Conservation (phyloP, 2,113 vertebrate genomes). For the Genyomyrus donnyi region DNA sequence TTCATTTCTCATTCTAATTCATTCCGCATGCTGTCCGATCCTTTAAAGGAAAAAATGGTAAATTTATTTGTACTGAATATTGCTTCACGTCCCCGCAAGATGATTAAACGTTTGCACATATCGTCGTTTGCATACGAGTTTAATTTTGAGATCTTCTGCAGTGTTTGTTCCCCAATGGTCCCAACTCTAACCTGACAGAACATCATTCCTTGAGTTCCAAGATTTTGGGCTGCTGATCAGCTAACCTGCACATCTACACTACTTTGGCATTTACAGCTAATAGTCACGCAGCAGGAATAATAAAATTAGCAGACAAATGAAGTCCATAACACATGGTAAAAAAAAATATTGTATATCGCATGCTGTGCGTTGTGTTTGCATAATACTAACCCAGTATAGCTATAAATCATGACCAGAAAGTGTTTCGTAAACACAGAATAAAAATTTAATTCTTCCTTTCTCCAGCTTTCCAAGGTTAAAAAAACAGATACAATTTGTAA, state of each 20-base stretch:
- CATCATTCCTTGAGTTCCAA: background rate
- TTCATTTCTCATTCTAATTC: constrained; percentile 30
- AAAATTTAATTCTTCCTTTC: background rate
- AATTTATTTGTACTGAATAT: constrained; percentile 42
- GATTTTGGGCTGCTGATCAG: background rate
- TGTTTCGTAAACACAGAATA: background rate
- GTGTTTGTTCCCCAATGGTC: background rate
- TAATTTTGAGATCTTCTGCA: constrained; percentile 29
- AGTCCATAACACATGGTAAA: background rate
- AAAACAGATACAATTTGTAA: background rate
- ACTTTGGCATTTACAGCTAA: background rate
- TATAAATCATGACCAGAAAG: background rate
- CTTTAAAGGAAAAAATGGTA: constrained; percentile 31
- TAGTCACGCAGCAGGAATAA: background rate
- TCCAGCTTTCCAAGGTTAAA: background rate
- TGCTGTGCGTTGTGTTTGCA: background rate
- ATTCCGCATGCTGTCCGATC: constrained; percentile 31
- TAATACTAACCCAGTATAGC: background rate
- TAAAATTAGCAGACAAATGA: background rate
- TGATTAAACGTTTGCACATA: constrained; percentile 51
- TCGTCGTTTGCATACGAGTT: constrained; percentile 28
- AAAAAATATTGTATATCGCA: background rate
- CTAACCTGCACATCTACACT: background rate
- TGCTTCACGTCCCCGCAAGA: constrained; percentile 31
- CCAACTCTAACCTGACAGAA: background rate